Evolutionary conservation across 2,888 invertebrate genomes (phyloP).

Genomic region (Pseudolycoriella hygida): DNA sequence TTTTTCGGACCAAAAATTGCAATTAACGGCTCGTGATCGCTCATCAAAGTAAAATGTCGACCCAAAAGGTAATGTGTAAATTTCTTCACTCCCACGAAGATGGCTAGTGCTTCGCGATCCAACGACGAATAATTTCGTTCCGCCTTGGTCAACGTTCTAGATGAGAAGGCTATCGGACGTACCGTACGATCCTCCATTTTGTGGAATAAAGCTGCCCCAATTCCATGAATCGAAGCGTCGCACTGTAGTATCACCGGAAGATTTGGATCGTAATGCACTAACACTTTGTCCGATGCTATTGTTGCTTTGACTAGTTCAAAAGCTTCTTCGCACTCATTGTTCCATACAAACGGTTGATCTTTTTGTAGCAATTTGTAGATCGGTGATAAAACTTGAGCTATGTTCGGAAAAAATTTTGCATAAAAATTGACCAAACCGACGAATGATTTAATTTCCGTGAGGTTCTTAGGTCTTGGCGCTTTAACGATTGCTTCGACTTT

Average conservation of each 20-base stretch:
- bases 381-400: too few relatives aligned
- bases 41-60: too few relatives aligned
- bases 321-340: too few relatives aligned
- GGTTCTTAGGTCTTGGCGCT: too few relatives aligned
- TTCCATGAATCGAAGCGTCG: constrained; percentile 15
- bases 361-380: too few relatives aligned
- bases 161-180: constrained; percentile 21
- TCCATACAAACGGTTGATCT: too few relatives aligned
- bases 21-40: too few relatives aligned
- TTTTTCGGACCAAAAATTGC: too few relatives aligned
- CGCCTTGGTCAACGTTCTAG: constrained; percentile 15
- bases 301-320: constrained; percentile 15
- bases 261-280: constrained; percentile 16
- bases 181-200: constrained; percentile 18
- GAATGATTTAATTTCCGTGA: too few relatives aligned
- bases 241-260: constrained; percentile 15
- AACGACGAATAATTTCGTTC: constrained; percentile 17
- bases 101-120: constrained; percentile 18
- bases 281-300: constrained; percentile 13
- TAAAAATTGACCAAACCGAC: too few relatives aligned
- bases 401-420: too few relatives aligned
- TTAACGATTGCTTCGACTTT: too few relatives aligned
- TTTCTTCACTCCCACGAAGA: constrained; percentile 20
- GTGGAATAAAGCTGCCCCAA: constrained; percentile 20
- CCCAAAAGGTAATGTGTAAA: constrained; percentile 24